These are phyloP conservation scores for Drosophila grimshawi DNA, from an alignment of 1,140 invertebrate species.

Conservation along the genomic window DNA sequence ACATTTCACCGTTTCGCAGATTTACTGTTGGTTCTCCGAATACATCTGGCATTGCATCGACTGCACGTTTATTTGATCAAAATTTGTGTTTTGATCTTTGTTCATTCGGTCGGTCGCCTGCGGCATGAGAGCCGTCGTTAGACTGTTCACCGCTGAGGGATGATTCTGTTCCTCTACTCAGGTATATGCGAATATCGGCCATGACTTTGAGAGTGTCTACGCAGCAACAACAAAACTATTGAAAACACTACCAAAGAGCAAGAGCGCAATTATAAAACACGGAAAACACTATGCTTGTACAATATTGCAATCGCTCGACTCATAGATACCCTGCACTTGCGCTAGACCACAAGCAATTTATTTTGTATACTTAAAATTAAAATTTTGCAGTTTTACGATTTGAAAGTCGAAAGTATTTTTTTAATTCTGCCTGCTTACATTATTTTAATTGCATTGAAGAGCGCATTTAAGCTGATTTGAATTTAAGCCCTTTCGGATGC, in stretches of 20 bases:
- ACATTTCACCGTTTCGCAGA: constrained; percentile 8
- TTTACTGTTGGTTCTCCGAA: constrained; percentile 35
- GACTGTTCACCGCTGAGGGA: constrained; percentile 49
- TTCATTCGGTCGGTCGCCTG: constrained; percentile 21
- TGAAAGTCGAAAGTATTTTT: background rate
- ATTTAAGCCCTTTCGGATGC: constrained; percentile 15
- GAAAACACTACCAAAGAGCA: constrained; percentile 20
- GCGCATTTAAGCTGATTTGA: background rate
- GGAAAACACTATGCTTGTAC: background rate
- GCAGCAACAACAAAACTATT: constrained; percentile 48
- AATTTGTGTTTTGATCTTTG: constrained; percentile 1
- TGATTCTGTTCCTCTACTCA: constrained; percentile 44
- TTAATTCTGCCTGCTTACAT: background rate
- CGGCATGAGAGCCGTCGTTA: constrained; percentile 57
- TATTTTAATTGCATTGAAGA: background rate
- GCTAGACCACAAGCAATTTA: background rate
- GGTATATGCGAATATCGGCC: constrained; percentile 75
- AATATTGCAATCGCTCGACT: constrained; percentile 15
- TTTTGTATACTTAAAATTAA: background rate
- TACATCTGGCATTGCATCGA: constrained; percentile 6
- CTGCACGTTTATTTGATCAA: constrained; percentile 10
- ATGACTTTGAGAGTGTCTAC: constrained; percentile 67
- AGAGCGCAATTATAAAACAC: constrained; percentile 14
- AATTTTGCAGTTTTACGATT: no score
- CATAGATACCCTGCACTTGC: constrained; percentile 13